These are phyloP conservation scores for Sebastes iracundus DNA, from an alignment of 2,797 vertebrate genomes.

Conservation along the genomic window DNA sequence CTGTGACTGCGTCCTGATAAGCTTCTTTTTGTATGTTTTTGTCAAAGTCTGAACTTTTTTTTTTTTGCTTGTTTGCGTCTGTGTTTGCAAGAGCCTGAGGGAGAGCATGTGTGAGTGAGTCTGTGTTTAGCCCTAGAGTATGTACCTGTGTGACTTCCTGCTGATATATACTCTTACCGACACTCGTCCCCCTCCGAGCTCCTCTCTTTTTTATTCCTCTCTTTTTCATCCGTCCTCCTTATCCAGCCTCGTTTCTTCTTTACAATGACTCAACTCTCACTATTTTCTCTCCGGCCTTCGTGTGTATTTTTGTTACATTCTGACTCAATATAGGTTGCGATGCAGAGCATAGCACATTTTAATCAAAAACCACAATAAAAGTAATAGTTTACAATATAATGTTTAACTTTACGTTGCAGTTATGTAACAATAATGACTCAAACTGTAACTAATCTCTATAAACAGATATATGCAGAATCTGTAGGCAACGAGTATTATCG, in stretches of 20 bases:
- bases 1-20: not conserved
- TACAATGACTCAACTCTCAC: constrained; percentile 1
- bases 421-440: not conserved
- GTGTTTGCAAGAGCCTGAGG: constrained; percentile 31
- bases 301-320: not conserved
- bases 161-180: constrained; percentile 52
- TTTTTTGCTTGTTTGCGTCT: constrained; percentile 8
- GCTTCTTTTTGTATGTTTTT: not conserved
- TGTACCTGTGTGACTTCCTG: constrained; percentile 51
- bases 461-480: not conserved
- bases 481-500: too few species aligned
- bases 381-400: not conserved
- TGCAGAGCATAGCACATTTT: not conserved
- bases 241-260: not conserved
- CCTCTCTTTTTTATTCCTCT: constrained; percentile 1
- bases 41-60: constrained; percentile 21
- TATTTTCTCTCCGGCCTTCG: not conserved
- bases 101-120: not conserved
- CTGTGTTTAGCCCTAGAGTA: constrained; percentile 22
- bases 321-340: not conserved
- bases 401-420: not conserved
- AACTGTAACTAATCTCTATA: not conserved
- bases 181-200: constrained; percentile 41
- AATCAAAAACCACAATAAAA: not conserved
- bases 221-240: not conserved